Percentiles rank a stretch among this genome's conserved stretches.
phyloP scores from a whole-genome alignment of 2,888 invertebrate species.

The Biston betularia region DNA sequence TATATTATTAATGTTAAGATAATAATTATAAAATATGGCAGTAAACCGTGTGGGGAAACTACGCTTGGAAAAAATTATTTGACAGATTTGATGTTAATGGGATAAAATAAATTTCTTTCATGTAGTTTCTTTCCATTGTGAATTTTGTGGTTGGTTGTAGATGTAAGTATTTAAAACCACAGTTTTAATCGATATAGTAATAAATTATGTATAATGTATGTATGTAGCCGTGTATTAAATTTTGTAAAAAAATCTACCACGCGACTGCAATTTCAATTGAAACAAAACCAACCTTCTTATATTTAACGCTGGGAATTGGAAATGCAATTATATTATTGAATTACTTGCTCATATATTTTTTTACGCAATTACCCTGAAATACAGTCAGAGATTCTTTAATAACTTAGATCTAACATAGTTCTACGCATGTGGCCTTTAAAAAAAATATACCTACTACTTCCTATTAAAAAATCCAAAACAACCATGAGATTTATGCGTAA shows the following conservation, averaged over 20 bases:
- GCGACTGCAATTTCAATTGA: background rate
- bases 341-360: too few relatives aligned
- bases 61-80: constrained; percentile 83
- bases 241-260: background rate
- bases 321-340: too few relatives aligned
- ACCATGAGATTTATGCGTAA: too few relatives aligned
- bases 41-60: constrained; percentile 84
- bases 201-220: constrained; percentile 31
- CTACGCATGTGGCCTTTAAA: too few relatives aligned
- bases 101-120: constrained; percentile 70
- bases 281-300: background rate
- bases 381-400: too few relatives aligned
- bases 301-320: background rate
- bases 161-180: constrained; percentile 50
- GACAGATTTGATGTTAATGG: constrained; percentile 77
- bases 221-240: constrained; percentile 1
- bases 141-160: constrained; percentile 63
- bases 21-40: constrained; percentile 53
- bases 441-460: too few relatives aligned
- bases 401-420: too few relatives aligned
- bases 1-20: constrained; percentile 41
- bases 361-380: too few relatives aligned
- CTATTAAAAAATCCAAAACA: too few relatives aligned
- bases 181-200: constrained; percentile 21
- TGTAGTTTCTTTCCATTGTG: constrained; percentile 81